A percentile compares a stretch with the other conserved stretches of the same genome.
These are phyloP conservation scores for Idaea dimidiata DNA, from an alignment of 2,888 invertebrate genomes.

Conservation along the genomic window DNA sequence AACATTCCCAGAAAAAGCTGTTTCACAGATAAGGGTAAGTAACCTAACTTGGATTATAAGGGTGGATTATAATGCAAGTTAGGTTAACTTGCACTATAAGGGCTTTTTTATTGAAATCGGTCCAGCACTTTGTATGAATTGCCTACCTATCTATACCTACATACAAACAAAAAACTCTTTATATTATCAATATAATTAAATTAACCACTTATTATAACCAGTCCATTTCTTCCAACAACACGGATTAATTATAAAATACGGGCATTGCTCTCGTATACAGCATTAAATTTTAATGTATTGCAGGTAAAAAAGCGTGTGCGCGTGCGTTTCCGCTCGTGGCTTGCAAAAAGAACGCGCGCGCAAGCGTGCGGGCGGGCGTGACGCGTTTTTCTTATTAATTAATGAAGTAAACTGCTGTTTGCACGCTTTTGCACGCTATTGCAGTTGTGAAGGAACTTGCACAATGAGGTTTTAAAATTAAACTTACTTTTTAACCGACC, in stretches of 20 bases:
- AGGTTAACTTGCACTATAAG: too few species aligned
- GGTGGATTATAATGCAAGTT: too few species aligned
- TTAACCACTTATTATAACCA: background rate
- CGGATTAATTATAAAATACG: slow-evolving; percentile 42
- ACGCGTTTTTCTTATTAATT: slow-evolving; percentile 62
- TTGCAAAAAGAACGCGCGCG: slow-evolving; percentile 49
- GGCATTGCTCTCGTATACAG: slow-evolving; percentile 50
- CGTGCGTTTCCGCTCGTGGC: slow-evolving; percentile 57
- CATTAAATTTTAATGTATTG: slow-evolving; percentile 57
- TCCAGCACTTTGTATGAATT: too few species aligned
- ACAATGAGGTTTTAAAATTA: background rate
- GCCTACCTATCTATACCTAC: too few species aligned
- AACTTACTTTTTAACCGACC: background rate
- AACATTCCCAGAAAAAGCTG: too few species aligned
- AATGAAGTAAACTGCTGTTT: slow-evolving; percentile 37
- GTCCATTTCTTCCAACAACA: slow-evolving; percentile 7
- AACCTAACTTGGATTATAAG: too few species aligned
- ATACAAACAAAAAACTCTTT: too few species aligned
- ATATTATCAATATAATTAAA: too few species aligned
- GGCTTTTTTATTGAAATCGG: too few species aligned
- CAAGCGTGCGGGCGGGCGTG: slow-evolving; percentile 43
- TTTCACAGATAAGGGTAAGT: too few species aligned
- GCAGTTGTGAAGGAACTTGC: slow-evolving; percentile 9
- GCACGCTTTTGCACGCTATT: slow-evolving; percentile 54
- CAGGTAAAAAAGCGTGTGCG: slow-evolving; percentile 45